phyloP scores from a whole-genome alignment of 2,797 vertebrate species.

The Hypotaenidia okinawae region DNA sequence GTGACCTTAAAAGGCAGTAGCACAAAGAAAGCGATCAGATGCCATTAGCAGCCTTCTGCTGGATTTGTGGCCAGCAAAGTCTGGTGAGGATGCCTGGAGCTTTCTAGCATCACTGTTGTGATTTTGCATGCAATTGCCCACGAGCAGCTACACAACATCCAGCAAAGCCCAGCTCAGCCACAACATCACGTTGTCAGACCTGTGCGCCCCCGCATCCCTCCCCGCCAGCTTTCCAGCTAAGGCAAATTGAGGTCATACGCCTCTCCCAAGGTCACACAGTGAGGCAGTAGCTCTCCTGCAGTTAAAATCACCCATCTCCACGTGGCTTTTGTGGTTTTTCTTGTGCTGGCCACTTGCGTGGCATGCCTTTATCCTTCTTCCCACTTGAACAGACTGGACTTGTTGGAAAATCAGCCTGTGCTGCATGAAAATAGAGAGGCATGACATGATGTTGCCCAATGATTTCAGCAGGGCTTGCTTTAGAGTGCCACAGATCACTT shows the following conservation, averaged over 20 bases:
- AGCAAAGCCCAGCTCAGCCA: neutral
- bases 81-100: slow-evolving; percentile 13
- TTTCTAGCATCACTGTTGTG: neutral
- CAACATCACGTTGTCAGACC: neutral
- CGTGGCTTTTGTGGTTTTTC: neutral
- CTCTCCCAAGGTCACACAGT: neutral
- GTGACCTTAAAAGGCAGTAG: neutral
- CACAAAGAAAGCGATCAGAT: neutral
- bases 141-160: neutral
- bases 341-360: neutral
- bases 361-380: neutral
- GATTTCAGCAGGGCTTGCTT: neutral
- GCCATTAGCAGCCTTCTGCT: slow-evolving; percentile 36
- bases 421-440: neutral
- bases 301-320: neutral
- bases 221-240: neutral
- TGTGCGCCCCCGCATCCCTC: rapidly evolving
- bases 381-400: neutral
- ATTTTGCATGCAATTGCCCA: slow-evolving; percentile 7
- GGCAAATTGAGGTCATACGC: neutral
- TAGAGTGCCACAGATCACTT: neutral
- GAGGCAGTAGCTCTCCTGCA: neutral
- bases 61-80: slow-evolving; percentile 29
- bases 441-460: rapidly evolving
- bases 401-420: neutral